Evolutionary conservation across 2,797 vertebrate species (phyloP).

Genomic region (Chaunax sp.): DNA sequence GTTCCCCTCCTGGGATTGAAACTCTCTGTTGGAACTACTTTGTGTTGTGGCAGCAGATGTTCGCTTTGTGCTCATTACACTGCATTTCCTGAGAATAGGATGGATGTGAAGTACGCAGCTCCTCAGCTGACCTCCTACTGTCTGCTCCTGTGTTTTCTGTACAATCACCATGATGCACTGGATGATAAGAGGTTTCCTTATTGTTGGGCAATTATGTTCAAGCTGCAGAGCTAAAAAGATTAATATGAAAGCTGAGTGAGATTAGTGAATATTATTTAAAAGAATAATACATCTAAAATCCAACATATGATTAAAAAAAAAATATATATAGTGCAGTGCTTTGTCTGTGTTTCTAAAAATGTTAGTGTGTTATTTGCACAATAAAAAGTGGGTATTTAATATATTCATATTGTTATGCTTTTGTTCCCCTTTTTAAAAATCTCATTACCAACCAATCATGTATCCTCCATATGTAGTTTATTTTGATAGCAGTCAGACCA

Average conservation of each 20-base stretch:
- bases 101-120: background rate
- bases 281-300: conserved; percentile 38
- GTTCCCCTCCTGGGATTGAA: too few species aligned
- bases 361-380: conserved; percentile 12
- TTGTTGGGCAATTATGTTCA: background rate
- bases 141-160: background rate
- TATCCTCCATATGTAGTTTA: too few species aligned
- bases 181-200: background rate
- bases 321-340: conserved; percentile 5
- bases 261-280: conserved; percentile 26
- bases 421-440: conserved; percentile 7
- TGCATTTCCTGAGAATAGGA: background rate
- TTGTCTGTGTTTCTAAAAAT: conserved; percentile 17
- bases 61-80: conserved; percentile 38
- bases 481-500: too few species aligned
- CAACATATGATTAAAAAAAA: background rate
- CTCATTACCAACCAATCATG: too few species aligned
- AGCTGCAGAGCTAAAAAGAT: conserved; percentile 14
- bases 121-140: background rate
- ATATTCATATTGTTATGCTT: conserved; percentile 24
- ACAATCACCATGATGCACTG: background rate
- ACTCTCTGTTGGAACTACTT: too few species aligned
- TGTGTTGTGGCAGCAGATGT: background rate
- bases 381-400: conserved; percentile 29
- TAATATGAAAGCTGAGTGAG: background rate